phyloP scores from a whole-genome alignment of 2,113 vertebrate species.

The Archocentrus centrarchus region DNA sequence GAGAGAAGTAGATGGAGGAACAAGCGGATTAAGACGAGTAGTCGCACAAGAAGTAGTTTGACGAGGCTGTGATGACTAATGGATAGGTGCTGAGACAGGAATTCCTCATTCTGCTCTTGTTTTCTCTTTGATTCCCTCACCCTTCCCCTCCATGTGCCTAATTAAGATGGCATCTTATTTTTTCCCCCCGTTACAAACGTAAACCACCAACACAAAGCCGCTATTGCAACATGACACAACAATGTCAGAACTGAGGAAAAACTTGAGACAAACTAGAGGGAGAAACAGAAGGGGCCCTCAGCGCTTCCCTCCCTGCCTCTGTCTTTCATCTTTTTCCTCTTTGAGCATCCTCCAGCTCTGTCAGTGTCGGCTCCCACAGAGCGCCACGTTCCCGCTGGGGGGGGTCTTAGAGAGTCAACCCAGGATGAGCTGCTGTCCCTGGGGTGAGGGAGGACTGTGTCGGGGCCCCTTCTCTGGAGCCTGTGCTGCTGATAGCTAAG shows the following conservation, averaged over 20 bases:
- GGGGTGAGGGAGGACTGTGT: background rate
- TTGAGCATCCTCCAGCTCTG: slow-evolving; percentile 62
- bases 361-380: slow-evolving; percentile 34
- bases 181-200: background rate
- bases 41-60: background rate
- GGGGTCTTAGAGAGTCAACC: slow-evolving; percentile 50
- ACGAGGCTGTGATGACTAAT: slow-evolving; percentile 32
- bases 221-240: slow-evolving; percentile 30
- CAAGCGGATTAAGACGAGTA: background rate
- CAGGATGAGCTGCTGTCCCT: slow-evolving; percentile 44
- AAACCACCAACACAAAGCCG: slow-evolving; percentile 31
- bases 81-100: slow-evolving; percentile 22
- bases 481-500: background rate
- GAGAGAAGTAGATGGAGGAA: background rate
- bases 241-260: slow-evolving; percentile 5
- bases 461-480: slow-evolving; percentile 18
- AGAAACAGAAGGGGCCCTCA: slow-evolving; percentile 42
- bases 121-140: slow-evolving; percentile 43
- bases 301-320: slow-evolving; percentile 24
- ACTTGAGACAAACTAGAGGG: background rate
- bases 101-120: slow-evolving; percentile 22
- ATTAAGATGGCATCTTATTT: slow-evolving; percentile 32
- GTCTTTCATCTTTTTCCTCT: slow-evolving; percentile 66
- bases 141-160: background rate
- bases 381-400: slow-evolving; percentile 27